Conservation (phyloP, 2,113 vertebrate species). For the Bubalus kerabau region DNA sequence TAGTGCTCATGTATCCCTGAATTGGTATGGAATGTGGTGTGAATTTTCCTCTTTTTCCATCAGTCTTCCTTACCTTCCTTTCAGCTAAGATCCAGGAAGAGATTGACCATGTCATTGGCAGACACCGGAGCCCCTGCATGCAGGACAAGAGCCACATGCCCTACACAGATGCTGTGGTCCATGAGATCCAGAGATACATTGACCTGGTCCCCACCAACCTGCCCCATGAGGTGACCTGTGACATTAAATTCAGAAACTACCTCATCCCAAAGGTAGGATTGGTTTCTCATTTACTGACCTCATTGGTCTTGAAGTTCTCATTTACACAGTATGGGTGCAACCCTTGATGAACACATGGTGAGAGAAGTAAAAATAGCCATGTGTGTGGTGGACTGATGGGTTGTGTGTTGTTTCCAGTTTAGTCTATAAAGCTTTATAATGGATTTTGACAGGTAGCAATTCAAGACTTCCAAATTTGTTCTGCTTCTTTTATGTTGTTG, state of each 20-base stretch:
- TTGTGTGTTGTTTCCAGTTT: not conserved
- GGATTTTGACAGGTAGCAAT: not conserved
- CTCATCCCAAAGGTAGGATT: not conserved
- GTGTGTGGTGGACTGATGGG: not conserved
- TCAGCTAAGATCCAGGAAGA: slow-evolving; percentile 86
- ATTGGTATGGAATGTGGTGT: not conserved
- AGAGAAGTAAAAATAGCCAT: not conserved
- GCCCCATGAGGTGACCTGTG: not conserved
- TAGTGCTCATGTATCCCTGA: not conserved
- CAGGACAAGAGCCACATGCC: slow-evolving; percentile 70
- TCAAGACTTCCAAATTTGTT: not conserved
- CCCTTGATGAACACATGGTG: not conserved
- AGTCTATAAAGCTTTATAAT: not conserved
- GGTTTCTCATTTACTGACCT: not conserved
- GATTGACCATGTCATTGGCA: slow-evolving; percentile 83
- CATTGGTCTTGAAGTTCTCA: not conserved
- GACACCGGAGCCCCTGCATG: slow-evolving; percentile 78
- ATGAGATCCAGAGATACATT: slow-evolving; percentile 77
- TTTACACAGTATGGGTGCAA: not conserved
- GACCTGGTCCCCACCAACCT: not conserved
- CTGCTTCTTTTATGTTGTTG: not conserved
- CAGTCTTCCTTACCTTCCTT: not conserved
- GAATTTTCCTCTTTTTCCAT: not conserved
- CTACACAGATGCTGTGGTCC: slow-evolving; percentile 45
- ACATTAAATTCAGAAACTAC: not conserved